A percentile compares a stretch with the other conserved stretches of the same genome.
Evolutionary conservation across 1,140 invertebrate species (phyloP).

Genomic region (Arion vulgaris): DNA sequence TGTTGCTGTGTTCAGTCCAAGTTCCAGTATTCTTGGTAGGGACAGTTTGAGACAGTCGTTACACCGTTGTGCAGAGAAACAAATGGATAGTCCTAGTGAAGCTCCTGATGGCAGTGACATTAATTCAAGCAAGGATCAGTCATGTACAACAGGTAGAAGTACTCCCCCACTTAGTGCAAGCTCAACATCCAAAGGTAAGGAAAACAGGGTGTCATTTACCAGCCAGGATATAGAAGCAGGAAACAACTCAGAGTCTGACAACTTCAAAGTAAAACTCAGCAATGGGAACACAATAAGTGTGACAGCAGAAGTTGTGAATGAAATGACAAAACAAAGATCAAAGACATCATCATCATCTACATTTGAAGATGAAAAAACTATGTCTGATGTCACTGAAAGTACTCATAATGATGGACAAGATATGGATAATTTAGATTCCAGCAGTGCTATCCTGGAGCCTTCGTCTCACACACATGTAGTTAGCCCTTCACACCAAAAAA

Average conservation of each 20-base stretch:
- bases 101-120: background rate
- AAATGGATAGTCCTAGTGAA: conserved; percentile 28
- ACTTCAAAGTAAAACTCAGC: conserved; percentile 15
- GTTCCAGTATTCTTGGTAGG: conserved; percentile 38
- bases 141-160: conserved; percentile 3
- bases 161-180: background rate
- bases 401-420: background rate
- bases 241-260: background rate
- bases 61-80: conserved; percentile 41
- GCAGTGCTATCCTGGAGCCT: conserved; percentile 25
- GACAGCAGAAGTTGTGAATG: conserved; percentile 34
- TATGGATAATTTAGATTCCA: background rate
- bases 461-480: conserved; percentile 34
- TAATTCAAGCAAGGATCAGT: background rate
- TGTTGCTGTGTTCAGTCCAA: conserved; percentile 59
- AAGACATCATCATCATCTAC: background rate
- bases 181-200: background rate
- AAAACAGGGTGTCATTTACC: background rate
- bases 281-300: conserved; percentile 31
- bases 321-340: conserved; percentile 14
- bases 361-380: background rate
- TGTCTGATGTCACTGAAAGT: background rate
- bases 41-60: conserved; percentile 48
- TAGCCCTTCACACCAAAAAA: conserved; percentile 11
- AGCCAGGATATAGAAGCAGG: background rate